Evolutionary conservation across 2,888 invertebrate species (phyloP), one percentile per base, ranked within the genome.

Genomic region (Lumbricus terrestris): DNA sequence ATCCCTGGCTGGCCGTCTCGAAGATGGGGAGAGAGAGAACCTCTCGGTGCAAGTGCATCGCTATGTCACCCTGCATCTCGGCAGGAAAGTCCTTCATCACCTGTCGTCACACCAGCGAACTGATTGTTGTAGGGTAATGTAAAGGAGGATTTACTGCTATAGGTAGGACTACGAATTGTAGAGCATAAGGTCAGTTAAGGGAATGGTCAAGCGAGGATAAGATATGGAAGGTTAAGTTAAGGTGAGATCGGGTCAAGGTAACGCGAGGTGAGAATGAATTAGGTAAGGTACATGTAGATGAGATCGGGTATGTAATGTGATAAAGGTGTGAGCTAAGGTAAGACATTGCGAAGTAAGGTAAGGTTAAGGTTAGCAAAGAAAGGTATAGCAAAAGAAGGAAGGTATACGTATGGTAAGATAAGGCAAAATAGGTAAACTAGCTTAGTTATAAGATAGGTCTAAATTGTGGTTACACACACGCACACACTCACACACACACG

Each of bases 71-170:
- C 91, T 98, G 96, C 91, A 99, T 96, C 95, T 98, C 98, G 95
- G 98, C 98, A 0, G 98, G 98, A 95, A 98, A 98, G 95, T 98
- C 98, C 95, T 97, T 97, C 92, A 98, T 95, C 89, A 98, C 97
- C 98, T 98, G 96, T 33, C 16, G 15, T n/a, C n/a, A n/a, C n/a
- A n/a, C n/a, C 47, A 47, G 47, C 47, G 18, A 15, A 29, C 35
- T 34, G 29, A 88, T 23, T 3, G 38, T 42, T 20, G 18, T n/a
- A 18, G 42, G 4, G 29, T 4, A 54, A 3, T n/a, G 69, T 69
- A 69, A 69, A n/a, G 29, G 29, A n/a, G 69, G 69, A 4, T 0
- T n/a, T n/a, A 29, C 13, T n/a, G 8, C n/a, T n/a, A 11, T 47
- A 8, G 4, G 4, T 69, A 69, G 69, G 69, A n/a, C n/a, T n/a